Conservation (phyloP, 1,140 invertebrate genomes). For the Zelostemma sp. region DNA sequence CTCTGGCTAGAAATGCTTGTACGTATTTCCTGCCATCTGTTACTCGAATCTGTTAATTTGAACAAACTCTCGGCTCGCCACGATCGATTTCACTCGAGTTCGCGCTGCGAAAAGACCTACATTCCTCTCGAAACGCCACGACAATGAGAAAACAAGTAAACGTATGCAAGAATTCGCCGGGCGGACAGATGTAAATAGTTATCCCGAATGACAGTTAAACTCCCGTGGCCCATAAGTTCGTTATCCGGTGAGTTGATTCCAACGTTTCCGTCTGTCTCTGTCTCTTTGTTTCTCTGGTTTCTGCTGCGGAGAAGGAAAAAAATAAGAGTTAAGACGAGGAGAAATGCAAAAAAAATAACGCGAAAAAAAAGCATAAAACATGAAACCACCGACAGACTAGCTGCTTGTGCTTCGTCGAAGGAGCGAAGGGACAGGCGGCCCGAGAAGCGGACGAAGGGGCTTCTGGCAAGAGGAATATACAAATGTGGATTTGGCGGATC, state of each 20-base stretch:
- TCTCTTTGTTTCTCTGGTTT: background rate
- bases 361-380: conserved; percentile 45
- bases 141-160: background rate
- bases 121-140: no score
- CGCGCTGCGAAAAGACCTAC: no score
- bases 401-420: conserved; percentile 3
- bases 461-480: conserved; percentile 54
- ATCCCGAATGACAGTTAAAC: conserved; percentile 64
- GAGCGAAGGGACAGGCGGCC: conserved; percentile 23
- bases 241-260: conserved; percentile 1
- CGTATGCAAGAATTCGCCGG: conserved; percentile 52
- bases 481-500: conserved; percentile 62
- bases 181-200: conserved; percentile 62
- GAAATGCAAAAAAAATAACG: conserved; percentile 7
- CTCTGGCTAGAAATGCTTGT: background rate
- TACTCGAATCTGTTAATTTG: background rate
- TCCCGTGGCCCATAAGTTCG: conserved; percentile 46
- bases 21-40: background rate
- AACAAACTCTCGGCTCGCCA: background rate
- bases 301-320: background rate
- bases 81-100: background rate
- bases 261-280: no score
- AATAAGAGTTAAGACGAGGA: background rate
- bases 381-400: conserved; percentile 7
- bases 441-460: conserved; percentile 9